Conservation (phyloP, 2,888 invertebrate species). For the Ennomos fuscantarius region DNA sequence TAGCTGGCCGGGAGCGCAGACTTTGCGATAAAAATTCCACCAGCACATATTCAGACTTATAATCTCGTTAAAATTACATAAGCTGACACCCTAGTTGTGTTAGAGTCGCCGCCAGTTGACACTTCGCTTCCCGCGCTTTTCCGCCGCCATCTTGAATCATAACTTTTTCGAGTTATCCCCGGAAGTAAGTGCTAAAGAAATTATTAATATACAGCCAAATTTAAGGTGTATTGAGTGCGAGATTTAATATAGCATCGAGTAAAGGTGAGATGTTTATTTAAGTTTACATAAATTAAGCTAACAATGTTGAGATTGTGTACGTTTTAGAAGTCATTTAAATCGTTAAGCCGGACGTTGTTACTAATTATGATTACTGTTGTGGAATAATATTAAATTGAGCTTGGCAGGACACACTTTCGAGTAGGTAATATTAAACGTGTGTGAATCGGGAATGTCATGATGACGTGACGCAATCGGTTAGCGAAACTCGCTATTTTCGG, state of each 20-base stretch:
- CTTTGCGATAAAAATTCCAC: slow-evolving; percentile 67
- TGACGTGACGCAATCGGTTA: slow-evolving; percentile 69
- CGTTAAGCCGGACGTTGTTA: slow-evolving; percentile 53
- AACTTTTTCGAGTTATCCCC: slow-evolving; percentile 55
- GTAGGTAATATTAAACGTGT: slow-evolving; percentile 62
- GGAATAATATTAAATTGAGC: slow-evolving; percentile 69
- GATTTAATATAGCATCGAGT: slow-evolving; percentile 15
- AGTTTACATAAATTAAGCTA: slow-evolving; percentile 4
- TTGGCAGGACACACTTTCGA: slow-evolving; percentile 68
- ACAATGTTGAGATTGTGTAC: slow-evolving; percentile 22
- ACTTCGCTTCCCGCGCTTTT: slow-evolving; percentile 65
- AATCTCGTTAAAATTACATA: slow-evolving; percentile 32
- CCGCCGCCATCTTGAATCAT: slow-evolving; percentile 60
- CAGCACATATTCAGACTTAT: slow-evolving; percentile 55
- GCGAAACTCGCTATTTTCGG: slow-evolving; percentile 72
- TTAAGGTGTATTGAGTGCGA: slow-evolving; percentile 24
- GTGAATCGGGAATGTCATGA: slow-evolving; percentile 66
- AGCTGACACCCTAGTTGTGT: slow-evolving; percentile 40
- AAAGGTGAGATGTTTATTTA: slow-evolving; percentile 43
- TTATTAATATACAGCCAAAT: slow-evolving; percentile 45
- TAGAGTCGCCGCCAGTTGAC: slow-evolving; percentile 40
- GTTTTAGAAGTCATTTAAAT: slow-evolving; percentile 40
- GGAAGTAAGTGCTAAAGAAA: slow-evolving; percentile 70
- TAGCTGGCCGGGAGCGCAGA: slow-evolving; percentile 70
- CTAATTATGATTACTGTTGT: slow-evolving; percentile 59